Conservation (phyloP, 2,113 vertebrate genomes). For the Callorhinus ursinus region DNA sequence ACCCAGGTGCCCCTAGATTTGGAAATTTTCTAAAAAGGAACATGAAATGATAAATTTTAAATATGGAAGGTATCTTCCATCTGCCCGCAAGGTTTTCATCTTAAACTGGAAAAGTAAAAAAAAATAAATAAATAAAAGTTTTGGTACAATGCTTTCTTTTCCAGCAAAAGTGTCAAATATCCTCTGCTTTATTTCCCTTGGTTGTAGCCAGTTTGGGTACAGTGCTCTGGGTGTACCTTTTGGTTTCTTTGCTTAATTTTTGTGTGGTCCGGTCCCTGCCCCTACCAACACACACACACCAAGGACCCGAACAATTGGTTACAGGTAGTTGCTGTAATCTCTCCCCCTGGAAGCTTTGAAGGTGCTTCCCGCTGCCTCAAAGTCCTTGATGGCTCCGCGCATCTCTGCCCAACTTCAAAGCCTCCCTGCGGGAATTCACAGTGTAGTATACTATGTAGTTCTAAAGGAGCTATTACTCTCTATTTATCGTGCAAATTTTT, state of each 20-base stretch:
- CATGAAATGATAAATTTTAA: neutral
- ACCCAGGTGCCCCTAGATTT: neutral
- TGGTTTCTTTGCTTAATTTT: conserved; percentile 50
- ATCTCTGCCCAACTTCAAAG: conserved; percentile 66
- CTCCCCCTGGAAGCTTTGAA: conserved; percentile 57
- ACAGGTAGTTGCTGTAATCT: conserved; percentile 53
- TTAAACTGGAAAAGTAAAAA: neutral
- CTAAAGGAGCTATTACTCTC: conserved; percentile 47
- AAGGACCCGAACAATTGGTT: conserved; percentile 47
- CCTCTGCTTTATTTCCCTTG: neutral
- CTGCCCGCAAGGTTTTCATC: neutral
- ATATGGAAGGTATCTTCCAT: neutral
- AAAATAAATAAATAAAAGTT: neutral
- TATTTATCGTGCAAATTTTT: conserved; percentile 68
- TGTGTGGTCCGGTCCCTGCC: neutral
- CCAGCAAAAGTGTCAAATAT: neutral
- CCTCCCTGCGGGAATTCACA: neutral
- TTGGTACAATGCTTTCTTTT: neutral
- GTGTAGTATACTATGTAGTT: neutral
- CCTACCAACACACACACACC: neutral
- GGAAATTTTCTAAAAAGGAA: neutral
- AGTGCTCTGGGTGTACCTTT: neutral
- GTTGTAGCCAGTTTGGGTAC: neutral
- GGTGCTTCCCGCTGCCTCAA: conserved; percentile 66
- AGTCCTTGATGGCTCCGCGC: conserved; percentile 32